phyloP scores from a whole-genome alignment of 1,140 invertebrate genomes.

The Nephila pilipes region DNA sequence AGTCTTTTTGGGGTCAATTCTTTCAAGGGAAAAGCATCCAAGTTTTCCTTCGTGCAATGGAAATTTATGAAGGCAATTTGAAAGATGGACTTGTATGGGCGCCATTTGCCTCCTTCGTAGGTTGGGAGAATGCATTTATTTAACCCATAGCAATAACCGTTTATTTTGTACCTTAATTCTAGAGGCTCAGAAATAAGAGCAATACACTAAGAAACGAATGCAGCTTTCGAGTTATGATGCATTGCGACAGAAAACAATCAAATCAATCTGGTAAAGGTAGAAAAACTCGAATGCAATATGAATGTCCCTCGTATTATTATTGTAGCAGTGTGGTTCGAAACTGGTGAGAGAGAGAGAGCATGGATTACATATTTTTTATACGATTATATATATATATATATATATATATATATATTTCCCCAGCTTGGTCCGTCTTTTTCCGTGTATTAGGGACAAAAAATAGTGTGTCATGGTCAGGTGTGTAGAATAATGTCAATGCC shows the following conservation, averaged over 20 bases:
- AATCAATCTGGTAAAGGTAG: neutral
- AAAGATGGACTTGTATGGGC: constrained; percentile 23
- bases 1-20: too few species aligned
- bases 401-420: too few species aligned
- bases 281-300: neutral
- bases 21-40: neutral
- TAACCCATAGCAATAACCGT: constrained; percentile 49
- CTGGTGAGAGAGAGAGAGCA: too few species aligned
- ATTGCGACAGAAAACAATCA: neutral
- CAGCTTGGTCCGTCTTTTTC: constrained; percentile 32
- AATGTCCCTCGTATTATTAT: neutral
- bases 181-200: neutral
- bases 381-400: too few species aligned
- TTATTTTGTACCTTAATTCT: constrained; percentile 25
- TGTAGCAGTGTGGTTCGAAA: neutral
- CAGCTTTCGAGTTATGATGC: neutral
- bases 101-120: neutral
- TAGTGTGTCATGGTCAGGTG: constrained; percentile 58
- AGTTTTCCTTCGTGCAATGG: neutral
- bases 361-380: too few species aligned
- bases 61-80: constrained; percentile 39
- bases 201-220: neutral
- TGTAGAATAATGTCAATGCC: constrained; percentile 21
- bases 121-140: constrained; percentile 15
- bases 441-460: constrained; percentile 38